Percentiles rank a stretch among this genome's conserved stretches.
Evolutionary conservation across 2,113 vertebrate genomes (phyloP).

Genomic region (Microcebus ravelobensis): DNA sequence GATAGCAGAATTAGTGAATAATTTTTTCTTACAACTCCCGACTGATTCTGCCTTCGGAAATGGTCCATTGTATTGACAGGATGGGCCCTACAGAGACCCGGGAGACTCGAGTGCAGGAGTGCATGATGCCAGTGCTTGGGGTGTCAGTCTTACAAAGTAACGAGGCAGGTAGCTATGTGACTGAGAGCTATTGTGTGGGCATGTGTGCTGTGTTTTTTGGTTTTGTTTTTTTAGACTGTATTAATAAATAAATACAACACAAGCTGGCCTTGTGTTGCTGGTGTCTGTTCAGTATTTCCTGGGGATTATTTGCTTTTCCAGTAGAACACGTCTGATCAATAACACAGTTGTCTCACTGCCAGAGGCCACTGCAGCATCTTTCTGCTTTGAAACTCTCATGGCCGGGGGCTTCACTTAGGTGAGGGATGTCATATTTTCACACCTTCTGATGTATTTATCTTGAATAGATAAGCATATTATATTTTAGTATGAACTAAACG

Average conservation of each 20-base stretch:
- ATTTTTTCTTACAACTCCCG: background rate
- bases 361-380: constrained; percentile 62
- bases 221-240: constrained; percentile 71
- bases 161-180: background rate
- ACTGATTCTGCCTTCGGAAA: background rate
- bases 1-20: background rate
- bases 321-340: constrained; percentile 77
- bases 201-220: background rate
- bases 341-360: constrained; percentile 63
- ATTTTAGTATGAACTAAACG: constrained; percentile 91
- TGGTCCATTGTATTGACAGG: background rate
- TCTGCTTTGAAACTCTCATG: constrained; percentile 40
- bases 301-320: constrained; percentile 66
- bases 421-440: background rate
- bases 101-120: background rate
- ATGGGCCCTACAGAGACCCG: accelerated
- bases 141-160: background rate
- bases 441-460: constrained; percentile 68
- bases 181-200: background rate
- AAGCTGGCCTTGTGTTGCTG: constrained; percentile 87
- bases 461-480: constrained; percentile 84
- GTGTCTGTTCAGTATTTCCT: constrained; percentile 86
- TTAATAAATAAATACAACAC: constrained; percentile 80
- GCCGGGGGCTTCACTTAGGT: constrained; percentile 36
- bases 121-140: background rate